Conservation (phyloP, 2,113 vertebrate species). For the Triplophysa tibetana region DNA sequence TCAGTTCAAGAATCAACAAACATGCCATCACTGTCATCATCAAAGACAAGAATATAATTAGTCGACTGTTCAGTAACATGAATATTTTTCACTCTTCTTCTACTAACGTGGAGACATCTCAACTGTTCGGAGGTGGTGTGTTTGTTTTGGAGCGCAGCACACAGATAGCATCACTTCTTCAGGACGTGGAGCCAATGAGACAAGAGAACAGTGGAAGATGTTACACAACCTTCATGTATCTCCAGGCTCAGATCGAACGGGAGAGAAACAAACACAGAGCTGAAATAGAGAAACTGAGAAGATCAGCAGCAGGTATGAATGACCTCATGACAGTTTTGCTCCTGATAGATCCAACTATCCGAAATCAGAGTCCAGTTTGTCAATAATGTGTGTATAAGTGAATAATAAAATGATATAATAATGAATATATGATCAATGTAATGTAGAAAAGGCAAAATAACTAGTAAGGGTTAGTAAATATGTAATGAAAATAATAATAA, state of each 20-base stretch:
- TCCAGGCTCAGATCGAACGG: background rate
- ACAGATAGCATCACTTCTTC: background rate
- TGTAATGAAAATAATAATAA: too few species aligned
- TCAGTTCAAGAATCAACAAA: background rate
- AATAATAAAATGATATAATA: too few species aligned
- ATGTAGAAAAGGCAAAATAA: too few species aligned
- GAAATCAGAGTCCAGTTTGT: too few species aligned
- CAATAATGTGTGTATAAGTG: too few species aligned
- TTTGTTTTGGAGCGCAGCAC: conserved; percentile 2
- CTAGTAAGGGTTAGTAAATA: too few species aligned
- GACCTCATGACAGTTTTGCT: background rate
- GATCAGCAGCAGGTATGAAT: background rate
- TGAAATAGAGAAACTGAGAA: conserved; percentile 12
- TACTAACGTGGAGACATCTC: background rate
- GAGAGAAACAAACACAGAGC: conserved; percentile 11
- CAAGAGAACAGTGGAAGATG: background rate
- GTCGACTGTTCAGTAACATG: background rate
- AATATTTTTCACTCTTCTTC: background rate
- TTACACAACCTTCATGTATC: background rate
- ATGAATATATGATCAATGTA: too few species aligned
- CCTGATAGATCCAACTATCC: too few species aligned
- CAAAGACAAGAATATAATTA: background rate
- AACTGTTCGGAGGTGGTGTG: background rate
- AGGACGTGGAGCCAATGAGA: background rate
- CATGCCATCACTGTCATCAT: background rate